These are phyloP conservation scores for Gryllus bimaculatus DNA, from an alignment of 1,140 invertebrate genomes.

Conservation along the genomic window DNA sequence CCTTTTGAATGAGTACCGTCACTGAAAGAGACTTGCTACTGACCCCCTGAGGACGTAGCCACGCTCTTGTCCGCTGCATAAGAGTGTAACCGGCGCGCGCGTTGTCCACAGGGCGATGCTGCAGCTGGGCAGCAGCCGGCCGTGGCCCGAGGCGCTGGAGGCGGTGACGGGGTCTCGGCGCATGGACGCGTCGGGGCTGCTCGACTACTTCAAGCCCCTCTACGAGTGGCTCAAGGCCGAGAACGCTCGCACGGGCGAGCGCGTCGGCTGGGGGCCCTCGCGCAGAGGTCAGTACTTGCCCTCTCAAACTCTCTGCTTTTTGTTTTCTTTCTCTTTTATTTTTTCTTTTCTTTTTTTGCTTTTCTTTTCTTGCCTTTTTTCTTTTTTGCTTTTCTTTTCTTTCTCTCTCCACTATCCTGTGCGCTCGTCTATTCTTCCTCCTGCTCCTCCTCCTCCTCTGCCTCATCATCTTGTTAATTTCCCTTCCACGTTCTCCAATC, in stretches of 20 bases:
- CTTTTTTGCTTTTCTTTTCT: not conserved
- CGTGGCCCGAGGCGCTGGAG: constrained; percentile 39
- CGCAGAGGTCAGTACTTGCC: not conserved
- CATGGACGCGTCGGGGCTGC: constrained; percentile 33
- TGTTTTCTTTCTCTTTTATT: not conserved
- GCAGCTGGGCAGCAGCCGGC: constrained; percentile 35
- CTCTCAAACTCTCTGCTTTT: not conserved
- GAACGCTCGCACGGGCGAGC: constrained; percentile 31
- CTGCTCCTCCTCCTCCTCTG: not conserved
- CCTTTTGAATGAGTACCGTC: no score
- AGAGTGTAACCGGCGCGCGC: no score
- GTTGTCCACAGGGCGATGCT: constrained; percentile 35
- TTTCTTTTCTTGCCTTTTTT: not conserved
- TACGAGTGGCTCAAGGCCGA: constrained; percentile 35
- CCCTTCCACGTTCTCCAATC: not conserved
- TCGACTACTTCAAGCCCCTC: constrained; percentile 33
- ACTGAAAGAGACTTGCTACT: no score
- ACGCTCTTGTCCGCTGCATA: no score
- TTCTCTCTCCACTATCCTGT: not conserved
- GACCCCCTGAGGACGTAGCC: no score
- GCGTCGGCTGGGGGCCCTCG: constrained; percentile 32
- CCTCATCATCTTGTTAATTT: not conserved
- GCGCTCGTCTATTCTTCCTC: not conserved
- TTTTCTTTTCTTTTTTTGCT: not conserved
- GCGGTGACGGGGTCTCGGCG: constrained; percentile 35